Conservation (phyloP, 2,797 vertebrate species). For the Myotis daubentonii region DNA sequence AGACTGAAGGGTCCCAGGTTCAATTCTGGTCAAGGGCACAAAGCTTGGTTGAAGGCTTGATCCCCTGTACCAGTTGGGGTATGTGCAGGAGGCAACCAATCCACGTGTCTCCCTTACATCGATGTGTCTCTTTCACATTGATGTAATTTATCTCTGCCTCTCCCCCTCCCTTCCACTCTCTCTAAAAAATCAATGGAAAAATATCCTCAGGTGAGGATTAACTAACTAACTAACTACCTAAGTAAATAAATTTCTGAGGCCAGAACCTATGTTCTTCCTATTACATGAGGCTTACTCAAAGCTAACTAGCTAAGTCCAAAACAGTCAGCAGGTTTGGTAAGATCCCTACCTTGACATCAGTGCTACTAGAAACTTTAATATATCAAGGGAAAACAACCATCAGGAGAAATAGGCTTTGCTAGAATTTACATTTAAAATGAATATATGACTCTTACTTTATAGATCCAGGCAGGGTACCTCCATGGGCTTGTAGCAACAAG, state of each 20-base stretch:
- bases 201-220: too few relatives aligned
- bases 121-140: too few relatives aligned
- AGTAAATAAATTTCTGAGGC: background rate
- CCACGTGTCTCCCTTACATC: too few relatives aligned
- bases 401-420: background rate
- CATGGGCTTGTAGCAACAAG: slow-evolving; percentile 94
- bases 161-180: too few relatives aligned
- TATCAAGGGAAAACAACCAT: background rate
- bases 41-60: too few relatives aligned
- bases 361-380: background rate
- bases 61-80: too few relatives aligned
- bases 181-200: background rate
- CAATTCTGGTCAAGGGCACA: too few relatives aligned
- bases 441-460: slow-evolving; percentile 89
- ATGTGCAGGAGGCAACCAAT: too few relatives aligned
- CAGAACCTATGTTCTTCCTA: background rate
- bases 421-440: slow-evolving; percentile 49
- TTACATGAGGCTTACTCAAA: background rate
- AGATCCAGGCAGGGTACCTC: slow-evolving; percentile 91
- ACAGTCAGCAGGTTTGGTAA: slow-evolving; percentile 10
- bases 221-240: too few relatives aligned
- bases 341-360: background rate
- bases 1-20: too few relatives aligned
- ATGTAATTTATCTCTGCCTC: too few relatives aligned
- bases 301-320: slow-evolving; percentile 2